phyloP scores from a whole-genome alignment of 2,113 vertebrate species.

The Elaphurus davidianus region DNA sequence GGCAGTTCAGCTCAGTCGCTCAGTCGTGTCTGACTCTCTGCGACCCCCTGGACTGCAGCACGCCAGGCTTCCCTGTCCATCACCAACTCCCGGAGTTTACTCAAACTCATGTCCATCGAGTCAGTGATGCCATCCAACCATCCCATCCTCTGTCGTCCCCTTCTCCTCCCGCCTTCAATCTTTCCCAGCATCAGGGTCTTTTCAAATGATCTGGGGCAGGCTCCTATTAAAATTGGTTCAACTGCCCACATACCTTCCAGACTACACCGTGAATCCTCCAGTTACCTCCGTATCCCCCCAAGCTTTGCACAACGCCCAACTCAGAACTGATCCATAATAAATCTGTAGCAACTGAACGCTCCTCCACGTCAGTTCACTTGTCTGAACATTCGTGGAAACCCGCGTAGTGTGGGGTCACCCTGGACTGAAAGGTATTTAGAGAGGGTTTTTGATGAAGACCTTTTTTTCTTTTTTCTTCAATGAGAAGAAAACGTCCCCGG shows the following conservation, averaged over 20 bases:
- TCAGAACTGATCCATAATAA: not conserved
- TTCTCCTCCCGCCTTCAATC: not conserved
- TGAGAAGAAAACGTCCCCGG: not conserved
- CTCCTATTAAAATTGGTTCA: not conserved
- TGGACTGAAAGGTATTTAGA: not conserved
- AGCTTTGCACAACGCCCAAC: not conserved
- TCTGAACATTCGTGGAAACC: not conserved
- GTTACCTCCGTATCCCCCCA: not conserved
- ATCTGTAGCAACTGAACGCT: not conserved
- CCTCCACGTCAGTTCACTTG: not conserved
- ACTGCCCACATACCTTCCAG: not conserved
- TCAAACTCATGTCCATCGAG: not conserved
- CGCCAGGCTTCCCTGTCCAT: not conserved
- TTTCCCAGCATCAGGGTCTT: not conserved
- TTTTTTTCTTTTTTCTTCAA: not conserved
- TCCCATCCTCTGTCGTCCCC: not conserved
- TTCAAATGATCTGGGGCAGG: not conserved
- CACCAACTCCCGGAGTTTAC: not conserved
- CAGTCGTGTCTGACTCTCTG: not conserved
- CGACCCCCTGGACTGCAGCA: not conserved
- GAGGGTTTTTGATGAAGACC: not conserved
- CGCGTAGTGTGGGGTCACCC: not conserved
- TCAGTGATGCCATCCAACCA: not conserved
- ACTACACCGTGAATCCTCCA: not conserved
- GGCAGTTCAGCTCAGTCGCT: not conserved